These are phyloP conservation scores for Pristionchus entomophagus DNA, from an alignment of 2,888 invertebrate genomes.

Conservation along the genomic window DNA sequence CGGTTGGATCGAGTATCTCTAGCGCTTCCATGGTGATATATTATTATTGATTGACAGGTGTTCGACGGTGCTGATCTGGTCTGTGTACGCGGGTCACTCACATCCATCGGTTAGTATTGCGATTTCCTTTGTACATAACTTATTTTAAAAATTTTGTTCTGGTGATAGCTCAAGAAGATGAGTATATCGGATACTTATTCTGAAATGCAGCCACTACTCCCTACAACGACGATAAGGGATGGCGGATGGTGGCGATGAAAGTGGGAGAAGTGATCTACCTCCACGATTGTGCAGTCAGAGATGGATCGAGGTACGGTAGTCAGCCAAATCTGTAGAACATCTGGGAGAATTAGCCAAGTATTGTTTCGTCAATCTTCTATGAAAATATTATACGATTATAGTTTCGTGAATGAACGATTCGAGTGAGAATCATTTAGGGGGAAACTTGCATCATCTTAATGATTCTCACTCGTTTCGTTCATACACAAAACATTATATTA, in stretches of 20 bases:
- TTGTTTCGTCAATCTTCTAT: too few relatives aligned
- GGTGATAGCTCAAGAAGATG: too few relatives aligned
- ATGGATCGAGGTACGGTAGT: constrained; percentile 12
- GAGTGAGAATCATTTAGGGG: too few relatives aligned
- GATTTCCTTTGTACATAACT: background rate
- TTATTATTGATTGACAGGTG: constrained; percentile 45
- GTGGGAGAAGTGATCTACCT: constrained; percentile 76
- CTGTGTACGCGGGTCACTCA: constrained; percentile 69
- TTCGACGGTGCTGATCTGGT: constrained; percentile 65
- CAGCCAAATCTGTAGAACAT: too few relatives aligned
- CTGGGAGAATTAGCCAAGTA: too few relatives aligned
- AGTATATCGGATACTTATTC: background rate
- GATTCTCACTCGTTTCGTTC: too few relatives aligned
- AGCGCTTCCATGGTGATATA: too few relatives aligned
- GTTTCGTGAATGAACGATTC: too few relatives aligned
- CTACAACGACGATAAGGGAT: constrained; percentile 76
- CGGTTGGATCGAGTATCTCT: background rate
- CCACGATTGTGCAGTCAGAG: constrained; percentile 29
- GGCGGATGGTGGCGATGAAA: constrained; percentile 84
- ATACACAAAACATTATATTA: too few relatives aligned
- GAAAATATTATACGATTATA: too few relatives aligned
- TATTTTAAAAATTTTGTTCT: too few relatives aligned
- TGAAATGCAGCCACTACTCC: constrained; percentile 50
- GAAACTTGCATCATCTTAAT: too few relatives aligned
- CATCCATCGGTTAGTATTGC: constrained; percentile 55